These are phyloP conservation scores for Oenanthe melanoleuca DNA, from an alignment of 2,113 vertebrate genomes.

Conservation along the genomic window DNA sequence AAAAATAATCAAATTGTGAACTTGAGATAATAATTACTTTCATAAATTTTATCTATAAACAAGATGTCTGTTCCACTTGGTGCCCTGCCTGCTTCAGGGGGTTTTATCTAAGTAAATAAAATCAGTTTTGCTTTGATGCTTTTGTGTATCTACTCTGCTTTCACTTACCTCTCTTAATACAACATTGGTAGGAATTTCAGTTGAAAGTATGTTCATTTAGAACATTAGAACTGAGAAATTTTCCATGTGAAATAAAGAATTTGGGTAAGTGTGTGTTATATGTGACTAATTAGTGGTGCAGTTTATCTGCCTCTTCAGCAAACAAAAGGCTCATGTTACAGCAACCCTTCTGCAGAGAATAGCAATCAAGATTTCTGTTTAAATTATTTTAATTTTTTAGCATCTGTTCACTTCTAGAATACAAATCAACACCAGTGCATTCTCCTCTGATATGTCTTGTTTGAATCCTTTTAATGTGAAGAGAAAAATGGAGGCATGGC, in stretches of 20 bases:
- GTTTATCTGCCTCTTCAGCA: conserved; percentile 11
- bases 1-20: not conserved
- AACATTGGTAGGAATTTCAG: not conserved
- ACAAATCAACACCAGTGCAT: not conserved
- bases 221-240: not conserved
- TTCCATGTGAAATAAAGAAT: not conserved
- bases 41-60: not conserved
- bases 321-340: conserved; percentile 22
- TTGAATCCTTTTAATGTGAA: not conserved
- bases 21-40: not conserved
- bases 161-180: not conserved
- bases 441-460: not conserved
- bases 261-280: not conserved
- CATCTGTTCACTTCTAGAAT: not conserved
- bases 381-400: not conserved
- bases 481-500: not conserved
- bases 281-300: not conserved
- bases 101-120: not conserved
- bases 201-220: not conserved
- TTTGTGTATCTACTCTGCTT: not conserved
- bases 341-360: not conserved
- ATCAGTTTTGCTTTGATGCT: not conserved
- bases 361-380: not conserved
- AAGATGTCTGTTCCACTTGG: not conserved
- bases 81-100: not conserved